phyloP scores from a whole-genome alignment of 2,113 vertebrate genomes.

The Pterophyllum scalare region DNA sequence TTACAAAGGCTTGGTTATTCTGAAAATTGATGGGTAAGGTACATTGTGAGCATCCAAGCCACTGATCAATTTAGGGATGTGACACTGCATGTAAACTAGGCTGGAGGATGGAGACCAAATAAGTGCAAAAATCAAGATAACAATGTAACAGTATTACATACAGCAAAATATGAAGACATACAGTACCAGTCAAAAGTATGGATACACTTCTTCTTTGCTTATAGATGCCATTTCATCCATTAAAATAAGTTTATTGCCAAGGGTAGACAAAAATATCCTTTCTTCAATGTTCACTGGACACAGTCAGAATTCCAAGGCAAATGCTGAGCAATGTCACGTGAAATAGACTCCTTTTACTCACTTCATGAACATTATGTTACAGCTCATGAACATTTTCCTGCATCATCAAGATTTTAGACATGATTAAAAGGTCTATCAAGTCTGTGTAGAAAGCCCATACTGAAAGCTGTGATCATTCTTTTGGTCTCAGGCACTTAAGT shows the following conservation, averaged over 20 bases:
- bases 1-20: neutral
- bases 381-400: constrained; percentile 46
- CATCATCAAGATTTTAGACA: constrained; percentile 53
- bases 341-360: constrained; percentile 40
- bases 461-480: constrained; percentile 38
- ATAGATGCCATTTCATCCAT: neutral
- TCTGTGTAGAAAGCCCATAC: constrained; percentile 10
- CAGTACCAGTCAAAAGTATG: neutral
- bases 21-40: neutral
- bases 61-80: neutral
- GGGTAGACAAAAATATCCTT: constrained; percentile 14
- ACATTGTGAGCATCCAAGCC: neutral
- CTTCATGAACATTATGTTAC: constrained; percentile 51
- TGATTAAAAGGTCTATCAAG: constrained; percentile 64
- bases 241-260: constrained; percentile 19
- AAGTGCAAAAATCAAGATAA: neutral
- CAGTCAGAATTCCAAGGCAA: constrained; percentile 25
- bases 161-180: neutral
- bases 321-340: constrained; percentile 16
- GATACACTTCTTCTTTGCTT: neutral
- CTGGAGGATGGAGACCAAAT: neutral
- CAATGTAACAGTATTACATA: neutral
- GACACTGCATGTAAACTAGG: neutral
- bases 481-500: constrained; percentile 63
- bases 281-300: constrained; percentile 8